A percentile compares a stretch with the other conserved stretches of the same genome.
Conservation (phyloP, 2,888 invertebrate species). For the Tortricodes alternella region DNA sequence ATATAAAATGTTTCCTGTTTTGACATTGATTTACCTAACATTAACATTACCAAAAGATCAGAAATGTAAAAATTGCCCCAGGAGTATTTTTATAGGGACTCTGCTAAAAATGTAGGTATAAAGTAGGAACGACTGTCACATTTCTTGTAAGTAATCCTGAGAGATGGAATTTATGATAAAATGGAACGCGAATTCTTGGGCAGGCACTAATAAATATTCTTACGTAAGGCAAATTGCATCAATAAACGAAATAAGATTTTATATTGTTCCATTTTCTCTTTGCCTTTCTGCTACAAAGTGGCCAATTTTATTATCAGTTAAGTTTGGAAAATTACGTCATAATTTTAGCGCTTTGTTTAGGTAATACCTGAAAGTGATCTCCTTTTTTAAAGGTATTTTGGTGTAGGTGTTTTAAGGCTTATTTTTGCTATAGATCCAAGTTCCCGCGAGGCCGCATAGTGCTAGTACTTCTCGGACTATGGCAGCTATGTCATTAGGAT, state of each 20-base stretch:
- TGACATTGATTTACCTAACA: too few species aligned
- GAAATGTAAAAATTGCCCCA: too few species aligned
- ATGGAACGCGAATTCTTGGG: conserved; percentile 9
- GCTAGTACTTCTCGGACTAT: conserved; percentile 93
- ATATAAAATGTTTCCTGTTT: too few species aligned
- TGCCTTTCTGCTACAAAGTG: conserved; percentile 29
- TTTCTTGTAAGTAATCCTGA: neutral
- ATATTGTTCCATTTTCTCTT: conserved; percentile 28
- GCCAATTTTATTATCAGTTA: conserved; percentile 7
- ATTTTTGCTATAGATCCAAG: conserved; percentile 52
- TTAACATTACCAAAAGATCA: too few species aligned
- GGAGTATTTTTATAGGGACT: too few species aligned
- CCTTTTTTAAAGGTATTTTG: too few species aligned
- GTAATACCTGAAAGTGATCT: neutral
- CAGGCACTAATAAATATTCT: conserved; percentile 40
- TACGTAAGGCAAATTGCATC: conserved; percentile 39
- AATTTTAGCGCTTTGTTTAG: neutral
- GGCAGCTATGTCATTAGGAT: conserved; percentile 95
- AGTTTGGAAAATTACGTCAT: neutral
- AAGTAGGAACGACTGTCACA: neutral
- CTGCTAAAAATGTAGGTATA: neutral
- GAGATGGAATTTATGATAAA: conserved; percentile 13
- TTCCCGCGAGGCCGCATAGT: conserved; percentile 86
- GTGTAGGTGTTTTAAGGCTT: neutral
- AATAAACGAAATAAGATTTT: conserved; percentile 40